phyloP scores from a whole-genome alignment of 2,888 invertebrate genomes.

The Plebejus argus region DNA sequence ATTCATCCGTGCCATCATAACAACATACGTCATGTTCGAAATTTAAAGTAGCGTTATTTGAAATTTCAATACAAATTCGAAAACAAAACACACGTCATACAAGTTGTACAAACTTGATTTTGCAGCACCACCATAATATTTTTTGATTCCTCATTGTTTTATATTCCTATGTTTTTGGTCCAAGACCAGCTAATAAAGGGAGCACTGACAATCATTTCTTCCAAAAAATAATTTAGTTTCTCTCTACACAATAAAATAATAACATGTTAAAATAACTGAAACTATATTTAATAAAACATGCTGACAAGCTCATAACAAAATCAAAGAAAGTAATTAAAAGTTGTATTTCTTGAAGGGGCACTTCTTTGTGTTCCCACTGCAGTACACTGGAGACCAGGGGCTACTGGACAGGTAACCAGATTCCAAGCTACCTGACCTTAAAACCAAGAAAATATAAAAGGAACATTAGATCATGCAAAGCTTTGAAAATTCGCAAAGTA shows the following conservation, averaged over 20 bases:
- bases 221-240: too few relatives aligned
- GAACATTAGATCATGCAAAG: neutral
- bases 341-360: conserved; percentile 54
- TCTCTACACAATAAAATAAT: neutral
- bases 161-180: neutral
- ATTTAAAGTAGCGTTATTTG: neutral
- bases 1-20: neutral
- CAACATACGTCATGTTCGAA: neutral
- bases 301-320: conserved; percentile 39
- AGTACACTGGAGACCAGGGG: conserved; percentile 51
- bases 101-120: too few relatives aligned
- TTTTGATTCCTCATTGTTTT: neutral
- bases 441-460: neutral
- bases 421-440: conserved; percentile 48
- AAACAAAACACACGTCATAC: too few relatives aligned
- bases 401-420: conserved; percentile 59
- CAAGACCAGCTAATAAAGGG: too few relatives aligned
- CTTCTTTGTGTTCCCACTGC: conserved; percentile 54
- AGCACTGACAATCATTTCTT: too few relatives aligned
- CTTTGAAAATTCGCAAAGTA: too few relatives aligned
- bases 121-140: too few relatives aligned
- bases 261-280: neutral
- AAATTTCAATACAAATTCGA: too few relatives aligned
- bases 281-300: conserved; percentile 32
- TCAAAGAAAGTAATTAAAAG: conserved; percentile 45